These are phyloP conservation scores for Lepidothrix coronata DNA, from an alignment of 2,113 vertebrate genomes.

Conservation along the genomic window DNA sequence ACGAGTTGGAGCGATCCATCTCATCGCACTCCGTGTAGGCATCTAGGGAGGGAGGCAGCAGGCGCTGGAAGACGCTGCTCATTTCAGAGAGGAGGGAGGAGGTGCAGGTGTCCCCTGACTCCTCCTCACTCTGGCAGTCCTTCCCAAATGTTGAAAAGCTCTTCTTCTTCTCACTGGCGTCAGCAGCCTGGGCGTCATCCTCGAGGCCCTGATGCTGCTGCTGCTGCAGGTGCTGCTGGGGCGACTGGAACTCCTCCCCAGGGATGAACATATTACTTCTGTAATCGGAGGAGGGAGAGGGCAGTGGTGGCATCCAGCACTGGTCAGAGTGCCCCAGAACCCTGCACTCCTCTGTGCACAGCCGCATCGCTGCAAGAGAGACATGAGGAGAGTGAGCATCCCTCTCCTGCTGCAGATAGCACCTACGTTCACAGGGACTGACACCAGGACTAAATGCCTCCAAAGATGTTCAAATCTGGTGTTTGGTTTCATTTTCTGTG, in stretches of 20 bases:
- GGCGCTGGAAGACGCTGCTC: constrained; percentile 94
- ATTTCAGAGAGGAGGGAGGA: constrained; percentile 92
- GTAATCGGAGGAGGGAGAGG: constrained; percentile 88
- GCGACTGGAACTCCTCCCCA: constrained; percentile 82
- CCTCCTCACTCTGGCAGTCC: constrained; percentile 74
- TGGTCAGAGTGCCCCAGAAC: constrained; percentile 96
- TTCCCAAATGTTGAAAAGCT: constrained; percentile 97
- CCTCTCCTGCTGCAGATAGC: neutral
- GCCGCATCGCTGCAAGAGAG: constrained; percentile 82
- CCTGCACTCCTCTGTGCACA: constrained; percentile 94
- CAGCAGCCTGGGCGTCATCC: constrained; percentile 78
- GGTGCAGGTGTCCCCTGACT: constrained; percentile 72
- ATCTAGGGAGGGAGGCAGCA: constrained; percentile 89
- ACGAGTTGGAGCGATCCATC: constrained; percentile 76
- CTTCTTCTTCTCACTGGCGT: constrained; percentile 83
- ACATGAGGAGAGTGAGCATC: neutral
- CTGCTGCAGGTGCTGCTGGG: constrained; percentile 44
- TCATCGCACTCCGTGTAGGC: constrained; percentile 82
- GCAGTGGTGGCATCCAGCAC: constrained; percentile 95
- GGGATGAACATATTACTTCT: constrained; percentile 96
- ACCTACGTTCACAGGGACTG: rapidly evolving
- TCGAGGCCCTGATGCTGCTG: constrained; percentile 72
- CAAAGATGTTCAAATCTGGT: neutral
- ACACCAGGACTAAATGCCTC: neutral
- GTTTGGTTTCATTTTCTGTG: neutral